Conservation (phyloP, 1,140 invertebrate species). For the Branchinecta lynchi region DNA sequence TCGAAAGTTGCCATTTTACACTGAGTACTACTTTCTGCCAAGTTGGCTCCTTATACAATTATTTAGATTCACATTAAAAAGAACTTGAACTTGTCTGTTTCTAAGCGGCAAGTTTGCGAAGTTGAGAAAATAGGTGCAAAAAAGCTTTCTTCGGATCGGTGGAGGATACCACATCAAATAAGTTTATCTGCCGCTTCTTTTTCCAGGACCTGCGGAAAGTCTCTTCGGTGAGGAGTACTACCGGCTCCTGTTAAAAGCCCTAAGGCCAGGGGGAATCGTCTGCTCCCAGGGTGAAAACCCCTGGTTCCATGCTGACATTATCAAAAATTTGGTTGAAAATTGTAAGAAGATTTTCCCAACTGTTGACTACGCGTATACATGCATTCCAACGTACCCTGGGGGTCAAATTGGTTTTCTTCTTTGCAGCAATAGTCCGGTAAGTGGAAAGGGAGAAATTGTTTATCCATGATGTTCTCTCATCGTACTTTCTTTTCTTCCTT, state of each 20-base stretch:
- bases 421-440: conserved; percentile 45
- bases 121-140: too few species aligned
- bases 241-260: conserved; percentile 59
- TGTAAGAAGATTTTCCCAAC: conserved; percentile 60
- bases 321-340: conserved; percentile 52
- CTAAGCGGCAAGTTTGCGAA: too few species aligned
- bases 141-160: too few species aligned
- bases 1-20: too few species aligned
- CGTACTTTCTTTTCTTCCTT: background rate
- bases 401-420: conserved; percentile 90
- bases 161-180: too few species aligned
- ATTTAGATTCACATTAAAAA: too few species aligned
- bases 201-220: conserved; percentile 42
- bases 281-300: conserved; percentile 81
- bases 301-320: conserved; percentile 69
- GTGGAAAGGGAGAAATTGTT: conserved; percentile 15
- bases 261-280: conserved; percentile 73
- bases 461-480: background rate
- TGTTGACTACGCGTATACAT: conserved; percentile 57
- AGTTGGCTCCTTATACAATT: too few species aligned
- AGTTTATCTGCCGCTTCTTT: background rate
- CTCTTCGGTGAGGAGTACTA: conserved; percentile 73
- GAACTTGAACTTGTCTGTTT: too few species aligned
- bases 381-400: conserved; percentile 86
- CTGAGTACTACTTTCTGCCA: too few species aligned